phyloP scores from a whole-genome alignment of 2,113 vertebrate genomes.

The Hirundichthys speculiger region DNA sequence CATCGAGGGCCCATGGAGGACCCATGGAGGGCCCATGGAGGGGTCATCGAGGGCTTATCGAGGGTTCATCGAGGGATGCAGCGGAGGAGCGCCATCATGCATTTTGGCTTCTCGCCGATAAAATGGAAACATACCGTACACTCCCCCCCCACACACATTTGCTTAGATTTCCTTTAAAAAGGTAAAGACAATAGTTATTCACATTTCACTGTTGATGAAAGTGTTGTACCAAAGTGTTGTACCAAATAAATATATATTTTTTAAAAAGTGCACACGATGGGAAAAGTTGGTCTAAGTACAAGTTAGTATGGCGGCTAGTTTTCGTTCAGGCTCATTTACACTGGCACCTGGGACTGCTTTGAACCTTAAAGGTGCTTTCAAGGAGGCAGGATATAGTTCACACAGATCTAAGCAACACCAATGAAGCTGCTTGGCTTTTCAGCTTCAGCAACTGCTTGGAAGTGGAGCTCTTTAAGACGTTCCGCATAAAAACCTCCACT shows the following conservation, averaged over 20 bases:
- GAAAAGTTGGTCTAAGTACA: constrained; percentile 49
- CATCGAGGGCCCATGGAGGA: too few relatives aligned
- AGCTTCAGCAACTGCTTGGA: too few relatives aligned
- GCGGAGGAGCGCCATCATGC: constrained; percentile 41
- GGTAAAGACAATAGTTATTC: constrained; percentile 46
- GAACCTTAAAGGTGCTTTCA: not conserved
- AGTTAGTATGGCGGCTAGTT: constrained; percentile 25
- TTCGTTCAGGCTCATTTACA: constrained; percentile 25
- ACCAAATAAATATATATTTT: constrained; percentile 1
- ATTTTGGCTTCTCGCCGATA: constrained; percentile 13
- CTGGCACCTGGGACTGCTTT: constrained; percentile 28
- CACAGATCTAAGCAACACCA: too few relatives aligned
- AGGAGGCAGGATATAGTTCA: not conserved
- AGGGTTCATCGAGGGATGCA: constrained; percentile 1
- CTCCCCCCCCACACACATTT: not conserved
- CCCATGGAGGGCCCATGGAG: too few relatives aligned
- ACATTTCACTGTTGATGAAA: constrained; percentile 51
- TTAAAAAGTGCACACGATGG: constrained; percentile 46
- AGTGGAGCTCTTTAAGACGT: too few relatives aligned
- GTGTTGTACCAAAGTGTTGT: constrained; percentile 5
- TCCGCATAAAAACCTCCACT: too few relatives aligned
- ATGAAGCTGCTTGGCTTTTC: too few relatives aligned
- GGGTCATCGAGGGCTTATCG: too few relatives aligned
- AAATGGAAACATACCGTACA: constrained; percentile 6
- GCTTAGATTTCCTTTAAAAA: constrained; percentile 28